Evolutionary conservation across 2,888 invertebrate genomes (phyloP).

Genomic region (Pocota personata): DNA sequence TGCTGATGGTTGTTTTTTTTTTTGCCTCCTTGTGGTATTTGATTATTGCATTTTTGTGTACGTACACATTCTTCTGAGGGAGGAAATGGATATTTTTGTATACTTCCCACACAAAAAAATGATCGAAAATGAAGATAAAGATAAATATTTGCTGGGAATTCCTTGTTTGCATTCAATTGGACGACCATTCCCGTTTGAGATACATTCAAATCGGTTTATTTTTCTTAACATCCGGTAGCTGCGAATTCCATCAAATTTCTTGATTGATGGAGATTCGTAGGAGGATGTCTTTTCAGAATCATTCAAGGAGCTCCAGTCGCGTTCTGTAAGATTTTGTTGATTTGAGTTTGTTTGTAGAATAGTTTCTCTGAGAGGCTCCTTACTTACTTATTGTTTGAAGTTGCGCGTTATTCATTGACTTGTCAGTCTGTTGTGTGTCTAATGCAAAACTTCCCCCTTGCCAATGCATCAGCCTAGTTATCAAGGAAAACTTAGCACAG

Average conservation of each 20-base stretch:
- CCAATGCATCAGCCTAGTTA: too few species aligned
- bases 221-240: slow-evolving; percentile 8
- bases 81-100: slow-evolving; percentile 26
- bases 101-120: slow-evolving; percentile 52
- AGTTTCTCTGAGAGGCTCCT: too few species aligned
- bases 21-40: slow-evolving; percentile 39
- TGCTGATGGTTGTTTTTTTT: slow-evolving; percentile 30
- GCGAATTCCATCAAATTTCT: not conserved
- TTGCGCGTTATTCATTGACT: too few species aligned
- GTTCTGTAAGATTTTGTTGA: too few species aligned
- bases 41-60: slow-evolving; percentile 52
- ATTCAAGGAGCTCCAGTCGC: too few species aligned
- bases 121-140: slow-evolving; percentile 16
- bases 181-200: not conserved
- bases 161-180: slow-evolving; percentile 33
- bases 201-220: not conserved
- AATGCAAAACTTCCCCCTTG: too few species aligned
- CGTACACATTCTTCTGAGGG: not conserved
- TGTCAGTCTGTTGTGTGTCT: too few species aligned
- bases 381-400: too few species aligned
- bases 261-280: not conserved
- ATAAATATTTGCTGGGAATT: slow-evolving; percentile 57
- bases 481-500: too few species aligned
- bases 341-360: too few species aligned
- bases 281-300: not conserved